Evolutionary conservation across 2,113 vertebrate species (phyloP), one percentile per base, ranked within the genome.

Genomic region (Columbina picui): DNA sequence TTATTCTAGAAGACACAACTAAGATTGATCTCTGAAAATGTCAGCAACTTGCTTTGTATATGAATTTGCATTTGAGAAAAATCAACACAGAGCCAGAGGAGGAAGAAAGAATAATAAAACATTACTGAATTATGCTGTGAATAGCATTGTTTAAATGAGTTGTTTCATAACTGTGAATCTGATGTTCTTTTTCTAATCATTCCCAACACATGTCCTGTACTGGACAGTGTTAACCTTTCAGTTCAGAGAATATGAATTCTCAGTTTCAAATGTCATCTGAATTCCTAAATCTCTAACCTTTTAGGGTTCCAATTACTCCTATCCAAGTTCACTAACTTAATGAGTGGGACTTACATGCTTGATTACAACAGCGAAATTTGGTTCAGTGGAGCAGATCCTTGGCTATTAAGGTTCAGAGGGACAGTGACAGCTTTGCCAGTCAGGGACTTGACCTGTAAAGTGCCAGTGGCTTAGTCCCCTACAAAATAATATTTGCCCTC

Each of bases 171-270:
- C n/a, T 77, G 19, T 65, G 38, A 79, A 69, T 84, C 20, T 38
- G n/a, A 65, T 79, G 19, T 71, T 84, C 15, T 81, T 91, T 75
- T 74, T 61, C n/a, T 67, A 90, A 36, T 70, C 4, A 53, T 61
- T 70, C 26, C 71, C 63, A 69, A 34, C 50, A 53, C 57, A 55
- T 19, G 9, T 69, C 20, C 50, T 77, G 14, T 36, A 59, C 85
- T 59, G 50, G 59, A 67, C 41, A 60, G 38, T 60, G 78, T 88
- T 84, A 76, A 77, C 47, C 26, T 97, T 95, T 92, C 68, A 84
- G 63, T 49, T 84, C 52, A 90, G 41, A 94, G 59, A 78, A 80
- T 70, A 45, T 7, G 67, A 64, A 25, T 41, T 90, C 83, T 82
- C 52, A 20, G 16, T 77, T 88, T 88, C 59, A 64, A 80, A 90